phyloP scores from a whole-genome alignment of 2,888 invertebrate species.

The Drosophila mimica region DNA sequence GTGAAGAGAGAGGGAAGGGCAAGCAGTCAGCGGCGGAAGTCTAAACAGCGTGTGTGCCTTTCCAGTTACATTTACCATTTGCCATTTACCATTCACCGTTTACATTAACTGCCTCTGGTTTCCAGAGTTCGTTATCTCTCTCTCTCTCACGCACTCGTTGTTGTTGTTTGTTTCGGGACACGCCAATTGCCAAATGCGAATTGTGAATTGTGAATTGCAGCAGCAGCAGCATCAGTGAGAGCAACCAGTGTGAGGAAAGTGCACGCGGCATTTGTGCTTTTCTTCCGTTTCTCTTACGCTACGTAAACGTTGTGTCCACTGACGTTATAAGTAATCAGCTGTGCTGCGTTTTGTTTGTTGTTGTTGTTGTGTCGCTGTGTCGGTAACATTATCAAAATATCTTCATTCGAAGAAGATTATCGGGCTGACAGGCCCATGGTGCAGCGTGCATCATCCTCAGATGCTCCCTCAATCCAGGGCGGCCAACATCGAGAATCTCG shows the following conservation, averaged over 20 bases:
- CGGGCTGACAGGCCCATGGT: conserved; percentile 86
- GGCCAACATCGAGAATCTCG: conserved; percentile 85
- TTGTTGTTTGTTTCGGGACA: conserved; percentile 11
- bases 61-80: conserved; percentile 61
- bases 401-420: conserved; percentile 85
- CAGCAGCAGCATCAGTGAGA: conserved; percentile 8
- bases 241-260: conserved; percentile 35
- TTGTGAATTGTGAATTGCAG: conserved; percentile 35
- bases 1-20: conserved; percentile 1
- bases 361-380: conserved; percentile 67
- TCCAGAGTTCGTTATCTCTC: conserved; percentile 44
- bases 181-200: conserved; percentile 39
- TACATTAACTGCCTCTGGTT: conserved; percentile 49
- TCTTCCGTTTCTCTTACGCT: conserved; percentile 7
- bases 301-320: conserved; percentile 17
- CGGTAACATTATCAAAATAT: conserved; percentile 83
- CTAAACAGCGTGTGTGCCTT: conserved; percentile 45
- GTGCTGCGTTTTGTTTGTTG: conserved; percentile 31
- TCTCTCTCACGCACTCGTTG: conserved; percentile 13
- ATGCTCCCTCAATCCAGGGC: conserved; percentile 85
- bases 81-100: conserved; percentile 54
- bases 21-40: conserved; percentile 44
- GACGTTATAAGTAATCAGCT: conserved; percentile 21
- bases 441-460: conserved; percentile 85
- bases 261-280: conserved; percentile 30